Evolutionary conservation across 1,140 invertebrate species (phyloP).

Genomic region (Drosophila lini): DNA sequence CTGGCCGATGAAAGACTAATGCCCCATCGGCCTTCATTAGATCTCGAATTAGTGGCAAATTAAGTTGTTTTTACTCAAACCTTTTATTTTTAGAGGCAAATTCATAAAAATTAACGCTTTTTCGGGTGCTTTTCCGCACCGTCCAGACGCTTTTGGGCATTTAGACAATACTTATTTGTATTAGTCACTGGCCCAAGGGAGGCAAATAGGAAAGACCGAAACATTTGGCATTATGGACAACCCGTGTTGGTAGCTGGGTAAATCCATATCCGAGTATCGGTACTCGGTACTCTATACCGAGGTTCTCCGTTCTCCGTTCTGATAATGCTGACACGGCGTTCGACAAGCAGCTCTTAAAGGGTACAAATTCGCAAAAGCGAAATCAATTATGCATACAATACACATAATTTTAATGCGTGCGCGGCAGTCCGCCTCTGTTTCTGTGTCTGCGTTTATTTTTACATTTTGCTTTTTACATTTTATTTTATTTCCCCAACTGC

Average conservation of each 20-base stretch:
- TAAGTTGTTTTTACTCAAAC: slow-evolving; percentile 39
- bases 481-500: slow-evolving; percentile 35
- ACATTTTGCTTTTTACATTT: background rate
- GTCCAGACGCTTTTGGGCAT: slow-evolving; percentile 19
- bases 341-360: slow-evolving; percentile 44
- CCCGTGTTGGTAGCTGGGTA: slow-evolving; percentile 34
- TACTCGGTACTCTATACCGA: background rate
- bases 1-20: slow-evolving; percentile 42
- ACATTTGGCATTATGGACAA: slow-evolving; percentile 21
- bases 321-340: slow-evolving; percentile 40
- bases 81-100: slow-evolving; percentile 45
- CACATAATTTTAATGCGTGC: slow-evolving; percentile 59
- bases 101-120: slow-evolving; percentile 57
- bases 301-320: slow-evolving; percentile 19
- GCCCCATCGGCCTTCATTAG: slow-evolving; percentile 46
- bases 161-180: slow-evolving; percentile 28
- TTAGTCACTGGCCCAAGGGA: slow-evolving; percentile 44
- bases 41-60: slow-evolving; percentile 57
- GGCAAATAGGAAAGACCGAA: slow-evolving; percentile 14
- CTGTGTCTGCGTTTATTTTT: slow-evolving; percentile 27
- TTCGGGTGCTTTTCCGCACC: slow-evolving; percentile 50
- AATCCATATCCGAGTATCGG: slow-evolving; percentile 35
- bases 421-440: slow-evolving; percentile 28
- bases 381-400: slow-evolving; percentile 80
- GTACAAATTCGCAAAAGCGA: slow-evolving; percentile 57